These are phyloP conservation scores for Bolborhynchus lineola DNA, from an alignment of 2,113 vertebrate species.

Conservation along the genomic window DNA sequence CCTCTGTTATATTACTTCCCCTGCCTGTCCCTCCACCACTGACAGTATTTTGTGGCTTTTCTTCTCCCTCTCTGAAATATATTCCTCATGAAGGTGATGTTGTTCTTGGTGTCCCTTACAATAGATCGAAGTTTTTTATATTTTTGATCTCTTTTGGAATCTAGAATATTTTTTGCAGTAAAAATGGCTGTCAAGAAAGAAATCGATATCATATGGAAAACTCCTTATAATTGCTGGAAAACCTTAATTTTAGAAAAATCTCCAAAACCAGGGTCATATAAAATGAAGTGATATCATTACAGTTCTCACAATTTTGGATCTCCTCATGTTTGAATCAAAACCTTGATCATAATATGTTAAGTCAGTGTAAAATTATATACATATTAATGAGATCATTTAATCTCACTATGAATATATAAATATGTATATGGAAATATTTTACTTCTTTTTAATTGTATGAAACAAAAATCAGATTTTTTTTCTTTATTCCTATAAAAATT, in stretches of 20 bases:
- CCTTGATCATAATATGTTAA: background rate
- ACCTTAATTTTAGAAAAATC: background rate
- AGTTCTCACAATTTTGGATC: background rate
- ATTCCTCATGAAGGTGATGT: background rate
- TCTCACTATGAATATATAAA: background rate
- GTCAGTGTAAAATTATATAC: background rate
- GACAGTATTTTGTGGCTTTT: background rate
- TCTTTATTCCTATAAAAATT: background rate
- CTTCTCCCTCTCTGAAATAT: background rate
- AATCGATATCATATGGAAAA: background rate
- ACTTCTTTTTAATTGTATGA: background rate
- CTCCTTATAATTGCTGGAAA: background rate
- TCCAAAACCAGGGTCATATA: background rate
- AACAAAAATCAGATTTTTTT: background rate
- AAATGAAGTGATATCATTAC: background rate
- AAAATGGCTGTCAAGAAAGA: background rate
- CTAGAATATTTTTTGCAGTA: background rate
- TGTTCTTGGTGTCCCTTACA: background rate
- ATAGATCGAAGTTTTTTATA: background rate
- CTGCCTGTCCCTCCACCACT: background rate
- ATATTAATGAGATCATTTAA: background rate
- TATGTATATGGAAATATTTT: background rate
- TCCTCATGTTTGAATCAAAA: conserved; percentile 5
- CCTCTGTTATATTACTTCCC: background rate
- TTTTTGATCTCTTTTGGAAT: background rate